Percentiles rank a stretch among this genome's conserved stretches.
phyloP scores from a whole-genome alignment of 2,113 vertebrate species.

The Tangachromis dhanisi region DNA sequence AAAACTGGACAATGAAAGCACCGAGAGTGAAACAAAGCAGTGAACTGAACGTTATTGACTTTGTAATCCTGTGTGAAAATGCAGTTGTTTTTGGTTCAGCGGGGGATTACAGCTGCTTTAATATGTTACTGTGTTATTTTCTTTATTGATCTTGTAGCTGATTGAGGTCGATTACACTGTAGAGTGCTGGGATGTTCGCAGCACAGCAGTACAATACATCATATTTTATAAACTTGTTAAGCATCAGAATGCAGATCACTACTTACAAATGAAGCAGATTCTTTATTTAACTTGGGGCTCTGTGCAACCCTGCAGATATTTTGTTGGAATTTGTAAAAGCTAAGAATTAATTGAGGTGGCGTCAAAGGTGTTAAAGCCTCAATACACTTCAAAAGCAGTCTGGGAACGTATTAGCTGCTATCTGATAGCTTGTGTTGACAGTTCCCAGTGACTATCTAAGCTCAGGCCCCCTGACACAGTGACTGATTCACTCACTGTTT shows the following conservation, averaged over 20 bases:
- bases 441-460: not conserved
- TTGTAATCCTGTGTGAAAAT: not conserved
- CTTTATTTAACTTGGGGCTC: not conserved
- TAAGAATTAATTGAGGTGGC: not conserved
- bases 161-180: not conserved
- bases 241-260: not conserved
- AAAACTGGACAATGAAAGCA: not conserved
- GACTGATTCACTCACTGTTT: not conserved
- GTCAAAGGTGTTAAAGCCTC: not conserved
- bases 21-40: not conserved
- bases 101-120: not conserved
- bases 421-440: not conserved
- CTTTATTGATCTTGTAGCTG: not conserved
- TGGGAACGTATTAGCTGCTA: not conserved
- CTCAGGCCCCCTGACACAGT: not conserved
- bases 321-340: fast-evolving
- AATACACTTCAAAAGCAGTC: not conserved
- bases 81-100: not conserved
- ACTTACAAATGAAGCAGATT: not conserved
- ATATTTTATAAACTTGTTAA: not conserved
- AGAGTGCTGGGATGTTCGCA: not conserved
- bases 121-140: not conserved
- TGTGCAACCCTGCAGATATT: not conserved
- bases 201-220: too few species aligned
- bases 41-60: not conserved